Percentiles rank a stretch among this genome's conserved stretches.
phyloP scores from a whole-genome alignment of 2,797 vertebrate genomes.

The Hippocampus kuda region DNA sequence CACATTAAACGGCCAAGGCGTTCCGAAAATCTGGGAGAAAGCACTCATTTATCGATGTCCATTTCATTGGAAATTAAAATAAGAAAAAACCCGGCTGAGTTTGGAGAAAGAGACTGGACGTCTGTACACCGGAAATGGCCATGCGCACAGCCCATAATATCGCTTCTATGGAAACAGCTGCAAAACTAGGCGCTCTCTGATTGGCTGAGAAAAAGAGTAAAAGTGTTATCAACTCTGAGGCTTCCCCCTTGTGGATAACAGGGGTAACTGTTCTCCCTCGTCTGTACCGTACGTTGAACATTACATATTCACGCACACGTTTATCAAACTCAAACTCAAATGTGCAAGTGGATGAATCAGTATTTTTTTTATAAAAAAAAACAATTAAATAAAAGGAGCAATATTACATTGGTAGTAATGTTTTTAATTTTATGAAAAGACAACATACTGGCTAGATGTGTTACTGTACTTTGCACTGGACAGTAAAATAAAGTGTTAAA shows the following conservation, averaged over 20 bases:
- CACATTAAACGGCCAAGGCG: background rate
- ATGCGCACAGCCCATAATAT: constrained; percentile 52
- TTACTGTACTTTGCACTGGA: background rate
- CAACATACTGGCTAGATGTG: background rate
- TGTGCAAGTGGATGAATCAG: too few species aligned
- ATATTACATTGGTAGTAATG: background rate
- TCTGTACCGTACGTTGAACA: background rate
- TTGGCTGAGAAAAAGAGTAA: constrained; percentile 31
- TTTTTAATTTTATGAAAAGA: background rate
- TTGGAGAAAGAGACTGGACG: background rate
- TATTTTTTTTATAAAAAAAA: too few species aligned
- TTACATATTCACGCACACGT: background rate
- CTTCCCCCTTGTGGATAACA: constrained; percentile 21
- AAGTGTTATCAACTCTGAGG: background rate
- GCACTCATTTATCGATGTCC: background rate
- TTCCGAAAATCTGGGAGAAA: background rate
- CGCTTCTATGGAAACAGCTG: constrained; percentile 25
- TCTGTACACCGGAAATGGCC: constrained; percentile 26
- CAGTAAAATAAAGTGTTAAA: background rate
- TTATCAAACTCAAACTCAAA: background rate
- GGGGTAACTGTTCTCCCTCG: background rate
- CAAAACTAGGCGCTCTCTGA: constrained; percentile 24
- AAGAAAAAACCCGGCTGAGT: background rate
- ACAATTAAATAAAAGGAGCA: background rate
- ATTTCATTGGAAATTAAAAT: background rate